Base-by-base conservation (phyloP, 2,888 invertebrate species). In the Cantharis rustica region DNA sequence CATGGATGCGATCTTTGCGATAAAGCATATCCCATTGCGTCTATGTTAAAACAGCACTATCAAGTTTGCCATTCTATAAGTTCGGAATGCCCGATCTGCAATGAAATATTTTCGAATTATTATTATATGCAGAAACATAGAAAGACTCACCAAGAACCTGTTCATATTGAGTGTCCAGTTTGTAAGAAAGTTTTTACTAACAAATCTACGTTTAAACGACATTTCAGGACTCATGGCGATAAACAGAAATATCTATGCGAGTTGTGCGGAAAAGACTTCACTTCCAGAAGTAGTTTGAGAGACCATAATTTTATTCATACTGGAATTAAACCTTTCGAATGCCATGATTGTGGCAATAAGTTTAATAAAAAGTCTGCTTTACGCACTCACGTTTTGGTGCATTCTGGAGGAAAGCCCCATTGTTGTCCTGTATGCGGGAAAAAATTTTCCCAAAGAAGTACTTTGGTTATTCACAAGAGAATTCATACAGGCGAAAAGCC, bases 401-500 rank as follows among this genome's bases (percentile, higher is more conserved):
- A 90, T 73, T 89, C 88, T 1, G 84, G 88, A 20, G 86, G 85
- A 16, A 84, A 84, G 16, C 84, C 84, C 20, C 86, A 87, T 79
- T 85, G 90, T 0, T 79, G 79, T 64, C 31, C 47, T 1, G 11
- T 68, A 23, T 79, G 79, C 62, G 16, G 68, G 3, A 70, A 71
- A 17, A 68, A 31, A 16, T 79, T 74, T 61, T 72, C 79, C 0
- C 79, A 76, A 62, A 74, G 73, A 20, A 89, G 90, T 3, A 89
- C 90, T 0, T 84, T 91, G 10, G 90, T 89, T 3, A 89, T 90
- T 71, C 91, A 91, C 80, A 80, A 83, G 81, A 68, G 84, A 10
- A 80, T 80, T 69, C 86, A 86, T 72, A 83, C 85, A 0, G 85
- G 89, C 13, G 90, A 90, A 20, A 90, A 89, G 76, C 90, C 89